Conservation (phyloP, 2,888 invertebrate species). For the Ophraella communa region DNA sequence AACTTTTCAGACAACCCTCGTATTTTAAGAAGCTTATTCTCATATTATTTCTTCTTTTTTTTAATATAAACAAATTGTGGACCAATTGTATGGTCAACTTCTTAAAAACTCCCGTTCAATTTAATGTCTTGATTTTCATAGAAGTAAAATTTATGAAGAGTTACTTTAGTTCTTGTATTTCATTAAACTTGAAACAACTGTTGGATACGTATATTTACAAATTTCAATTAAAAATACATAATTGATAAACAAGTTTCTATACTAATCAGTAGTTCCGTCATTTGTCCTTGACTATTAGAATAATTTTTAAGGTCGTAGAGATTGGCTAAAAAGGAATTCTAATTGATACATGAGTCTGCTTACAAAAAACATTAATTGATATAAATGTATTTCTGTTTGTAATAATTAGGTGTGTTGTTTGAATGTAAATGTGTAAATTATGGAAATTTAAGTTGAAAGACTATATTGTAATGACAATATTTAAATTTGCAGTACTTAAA, state of each 20-base stretch:
- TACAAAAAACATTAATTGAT: not conserved
- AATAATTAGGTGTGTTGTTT: not conserved
- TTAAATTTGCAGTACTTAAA: not conserved
- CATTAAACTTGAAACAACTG: too few relatives aligned
- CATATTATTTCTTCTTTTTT: too few relatives aligned
- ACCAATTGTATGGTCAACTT: too few relatives aligned
- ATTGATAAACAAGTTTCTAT: not conserved
- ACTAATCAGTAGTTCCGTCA: not conserved
- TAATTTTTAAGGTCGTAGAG: not conserved
- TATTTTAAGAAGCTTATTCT: too few relatives aligned
- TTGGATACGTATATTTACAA: too few relatives aligned
- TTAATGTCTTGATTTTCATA: too few relatives aligned
- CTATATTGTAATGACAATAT: not conserved
- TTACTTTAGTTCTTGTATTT: too few relatives aligned
- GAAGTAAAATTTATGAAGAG: too few relatives aligned
- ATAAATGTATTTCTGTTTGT: not conserved
- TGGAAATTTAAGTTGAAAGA: not conserved
- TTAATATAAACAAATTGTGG: too few relatives aligned
- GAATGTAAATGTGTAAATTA: not conserved
- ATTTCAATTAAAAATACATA: not conserved
- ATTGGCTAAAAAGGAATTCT: not conserved
- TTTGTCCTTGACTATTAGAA: too few relatives aligned
- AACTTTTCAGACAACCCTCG: too few relatives aligned
- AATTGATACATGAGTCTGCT: not conserved
- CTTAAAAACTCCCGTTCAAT: too few relatives aligned